Percentiles rank a stretch among this genome's conserved stretches.
phyloP scores from a whole-genome alignment of 2,797 vertebrate species.

The Glossophaga mutica region DNA sequence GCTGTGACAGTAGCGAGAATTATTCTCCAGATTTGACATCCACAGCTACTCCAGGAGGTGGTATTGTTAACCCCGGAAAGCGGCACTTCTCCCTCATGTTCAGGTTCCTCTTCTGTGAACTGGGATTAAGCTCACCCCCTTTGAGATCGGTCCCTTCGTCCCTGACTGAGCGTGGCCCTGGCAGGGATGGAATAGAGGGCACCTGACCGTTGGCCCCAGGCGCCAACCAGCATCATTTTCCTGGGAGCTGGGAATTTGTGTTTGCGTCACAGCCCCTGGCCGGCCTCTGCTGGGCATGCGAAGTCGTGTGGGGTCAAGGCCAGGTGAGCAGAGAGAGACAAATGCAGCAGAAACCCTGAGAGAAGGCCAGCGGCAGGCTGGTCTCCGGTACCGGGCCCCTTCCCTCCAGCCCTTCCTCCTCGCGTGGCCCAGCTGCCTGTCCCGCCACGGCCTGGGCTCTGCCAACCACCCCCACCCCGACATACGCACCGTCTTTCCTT shows the following conservation, averaged over 20 bases:
- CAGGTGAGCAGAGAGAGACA: not conserved
- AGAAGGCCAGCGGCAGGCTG: not conserved
- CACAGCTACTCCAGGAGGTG: not conserved
- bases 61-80: not conserved
- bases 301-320: not conserved
- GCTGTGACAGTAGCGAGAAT: not conserved
- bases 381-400: not conserved
- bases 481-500: not conserved
- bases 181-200: fast-evolving
- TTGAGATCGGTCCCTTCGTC: not conserved
- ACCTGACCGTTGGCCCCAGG: not conserved
- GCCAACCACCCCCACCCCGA: not conserved
- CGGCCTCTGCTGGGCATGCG: not conserved
- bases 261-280: not conserved
- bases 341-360: fast-evolving
- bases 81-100: not conserved
- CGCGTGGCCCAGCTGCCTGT: not conserved
- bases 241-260: not conserved
- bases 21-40: too few species aligned
- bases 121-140: not conserved
- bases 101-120: not conserved
- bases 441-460: not conserved
- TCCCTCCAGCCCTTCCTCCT: not conserved
- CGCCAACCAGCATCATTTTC: too few species aligned
- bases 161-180: not conserved